These are phyloP conservation scores for Pristionchus pacificus DNA, from an alignment of 1,140 invertebrate species.

Conservation along the genomic window DNA sequence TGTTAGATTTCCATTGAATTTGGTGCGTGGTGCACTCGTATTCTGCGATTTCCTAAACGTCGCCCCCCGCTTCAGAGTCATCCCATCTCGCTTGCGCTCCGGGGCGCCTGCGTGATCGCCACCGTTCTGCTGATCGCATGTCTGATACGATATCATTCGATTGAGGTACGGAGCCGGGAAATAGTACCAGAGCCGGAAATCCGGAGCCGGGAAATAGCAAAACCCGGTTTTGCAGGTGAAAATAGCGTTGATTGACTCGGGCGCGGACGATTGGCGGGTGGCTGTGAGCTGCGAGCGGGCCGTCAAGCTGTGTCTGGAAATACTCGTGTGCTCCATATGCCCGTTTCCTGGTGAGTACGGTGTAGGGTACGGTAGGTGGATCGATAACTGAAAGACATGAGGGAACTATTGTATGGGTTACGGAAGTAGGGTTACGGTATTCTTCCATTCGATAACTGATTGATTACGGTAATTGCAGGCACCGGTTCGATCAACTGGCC, in stretches of 20 bases:
- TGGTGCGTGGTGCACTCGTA: not conserved
- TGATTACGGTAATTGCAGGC: constrained; percentile 32
- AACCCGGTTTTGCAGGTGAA: constrained; percentile 38
- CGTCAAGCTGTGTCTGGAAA: constrained; percentile 48
- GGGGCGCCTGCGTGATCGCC: constrained; percentile 42
- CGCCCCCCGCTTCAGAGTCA: constrained; percentile 24
- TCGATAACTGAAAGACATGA: too few species aligned
- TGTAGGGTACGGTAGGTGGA: too few species aligned
- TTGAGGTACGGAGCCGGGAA: constrained; percentile 43
- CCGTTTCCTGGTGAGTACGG: constrained; percentile 50
- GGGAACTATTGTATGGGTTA: not conserved
- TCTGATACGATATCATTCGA: constrained; percentile 53
- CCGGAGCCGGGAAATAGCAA: not conserved
- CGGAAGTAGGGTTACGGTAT: not conserved
- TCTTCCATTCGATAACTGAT: too few species aligned
- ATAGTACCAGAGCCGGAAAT: too few species aligned
- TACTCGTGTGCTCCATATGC: constrained; percentile 51
- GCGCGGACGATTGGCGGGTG: constrained; percentile 56
- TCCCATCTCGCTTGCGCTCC: constrained; percentile 42
- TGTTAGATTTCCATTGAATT: not conserved
- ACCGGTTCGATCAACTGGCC: constrained; percentile 51
- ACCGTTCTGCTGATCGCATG: constrained; percentile 47
- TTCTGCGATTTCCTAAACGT: not conserved
- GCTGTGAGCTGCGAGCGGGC: constrained; percentile 52
- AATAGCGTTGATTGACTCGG: constrained; percentile 55